Percentiles rank a stretch among this genome's conserved stretches.
Conservation (phyloP, 2,797 vertebrate genomes). For the Paramormyrops hopkinsi region DNA sequence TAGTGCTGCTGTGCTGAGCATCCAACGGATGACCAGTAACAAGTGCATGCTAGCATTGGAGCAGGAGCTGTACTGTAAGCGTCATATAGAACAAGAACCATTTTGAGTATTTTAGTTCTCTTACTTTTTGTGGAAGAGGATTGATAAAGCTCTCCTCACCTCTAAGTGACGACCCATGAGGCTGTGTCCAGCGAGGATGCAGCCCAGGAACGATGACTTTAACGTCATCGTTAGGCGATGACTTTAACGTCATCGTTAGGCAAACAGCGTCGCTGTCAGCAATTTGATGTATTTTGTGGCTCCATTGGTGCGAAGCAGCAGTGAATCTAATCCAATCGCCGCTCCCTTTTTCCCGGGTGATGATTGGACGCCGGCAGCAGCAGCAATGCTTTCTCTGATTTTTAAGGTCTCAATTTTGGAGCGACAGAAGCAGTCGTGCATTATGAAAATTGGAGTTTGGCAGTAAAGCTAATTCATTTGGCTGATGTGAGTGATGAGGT, state of each 20-base stretch:
- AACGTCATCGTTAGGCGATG: background rate
- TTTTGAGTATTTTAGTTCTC: background rate
- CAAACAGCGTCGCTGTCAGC: background rate
- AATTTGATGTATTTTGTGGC: background rate
- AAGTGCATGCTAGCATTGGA: background rate
- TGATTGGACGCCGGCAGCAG: background rate
- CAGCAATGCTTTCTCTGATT: background rate
- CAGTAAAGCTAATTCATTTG: constrained; percentile 34
- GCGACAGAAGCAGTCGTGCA: constrained; percentile 23
- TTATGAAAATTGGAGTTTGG: constrained; percentile 45
- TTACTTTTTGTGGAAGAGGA: background rate
- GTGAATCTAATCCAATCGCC: background rate
- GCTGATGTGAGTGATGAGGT: constrained; percentile 40
- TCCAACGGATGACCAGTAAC: background rate
- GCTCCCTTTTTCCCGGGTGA: background rate
- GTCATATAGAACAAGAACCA: background rate
- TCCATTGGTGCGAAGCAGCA: background rate
- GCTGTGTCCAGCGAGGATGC: background rate
- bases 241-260: background rate
- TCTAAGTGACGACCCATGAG: background rate
- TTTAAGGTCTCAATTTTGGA: background rate
- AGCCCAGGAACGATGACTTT: background rate
- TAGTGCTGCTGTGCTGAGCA: background rate
- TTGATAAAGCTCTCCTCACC: background rate
- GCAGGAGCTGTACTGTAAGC: background rate